Conservation (phyloP, 2,888 invertebrate species). For the Trachelus troglodyta region DNA sequence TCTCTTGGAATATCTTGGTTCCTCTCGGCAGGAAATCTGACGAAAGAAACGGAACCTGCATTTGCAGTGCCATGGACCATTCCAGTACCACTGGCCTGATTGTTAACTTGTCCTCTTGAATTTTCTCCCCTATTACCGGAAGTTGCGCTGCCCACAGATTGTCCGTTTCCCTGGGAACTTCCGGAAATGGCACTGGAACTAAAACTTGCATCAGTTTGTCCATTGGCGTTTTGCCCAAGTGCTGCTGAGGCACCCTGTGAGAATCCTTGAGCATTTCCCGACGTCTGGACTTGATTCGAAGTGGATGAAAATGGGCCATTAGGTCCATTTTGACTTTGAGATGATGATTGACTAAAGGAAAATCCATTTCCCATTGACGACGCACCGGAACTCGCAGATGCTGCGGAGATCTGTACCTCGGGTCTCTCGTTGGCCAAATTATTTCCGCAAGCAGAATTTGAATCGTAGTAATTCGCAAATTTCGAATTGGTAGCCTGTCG, state of each 20-base stretch:
- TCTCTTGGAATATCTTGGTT: constrained; percentile 13
- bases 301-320: constrained; percentile 42
- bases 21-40: constrained; percentile 15
- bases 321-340: constrained; percentile 37
- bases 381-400: constrained; percentile 42
- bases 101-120: constrained; percentile 39
- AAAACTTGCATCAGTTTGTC: constrained; percentile 40
- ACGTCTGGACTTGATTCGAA: constrained; percentile 39
- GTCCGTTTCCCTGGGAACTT: constrained; percentile 36
- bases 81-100: constrained; percentile 34
- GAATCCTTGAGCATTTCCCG: constrained; percentile 43
- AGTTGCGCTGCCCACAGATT: constrained; percentile 37
- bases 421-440: constrained; percentile 7
- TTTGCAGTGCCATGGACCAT: constrained; percentile 41
- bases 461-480: constrained; percentile 8
- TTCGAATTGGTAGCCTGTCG: not conserved
- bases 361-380: constrained; percentile 41
- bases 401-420: constrained; percentile 35
- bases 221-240: constrained; percentile 34
- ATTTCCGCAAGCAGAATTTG: constrained; percentile 12
- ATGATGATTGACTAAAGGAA: constrained; percentile 43
- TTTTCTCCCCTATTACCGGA: constrained; percentile 38
- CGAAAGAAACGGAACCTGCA: constrained; percentile 30
- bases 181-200: constrained; percentile 39
- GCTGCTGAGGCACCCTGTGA: constrained; percentile 45